Base-by-base conservation (phyloP, 2,888 invertebrate genomes). In the Drosophila multiciliata region DNA sequence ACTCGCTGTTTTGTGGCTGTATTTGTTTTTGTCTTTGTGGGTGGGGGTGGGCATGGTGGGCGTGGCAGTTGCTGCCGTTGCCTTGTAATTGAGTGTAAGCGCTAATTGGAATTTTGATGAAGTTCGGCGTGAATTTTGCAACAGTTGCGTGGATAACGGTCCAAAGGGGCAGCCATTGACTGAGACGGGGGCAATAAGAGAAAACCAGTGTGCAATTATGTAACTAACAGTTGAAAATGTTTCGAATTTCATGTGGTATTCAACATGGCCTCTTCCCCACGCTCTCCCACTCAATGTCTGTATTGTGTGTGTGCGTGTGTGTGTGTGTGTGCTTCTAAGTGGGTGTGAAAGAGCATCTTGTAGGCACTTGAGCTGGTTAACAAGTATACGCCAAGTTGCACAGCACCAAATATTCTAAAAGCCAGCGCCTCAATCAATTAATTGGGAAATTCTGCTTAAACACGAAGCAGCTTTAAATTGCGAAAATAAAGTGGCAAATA, bases 81-180 rank as follows among this genome's bases (percentile, higher is more conserved):
- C 82, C 87, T 85, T 85, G 88, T 85, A 85, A 85, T 85, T 87
- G 84, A 87, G 86, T 85, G 88, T 83, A 85, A 85, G 84, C 84
- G 86, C 84, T 85, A 85, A 85, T 85, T 85, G 84, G 88, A 85
- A 85, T 85, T 85, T 85, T 87, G 84, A 85, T 85, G 88, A 85
- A 87, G 86, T 87, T 85, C 84, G 86, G 86, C 86, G 73, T 70
- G 80, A 87, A 81, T 87, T 85, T 79, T 75, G 86, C 81, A 81
- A 77, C 68, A 81, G 61, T 65, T 72, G 66, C 45, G 23, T 8
- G 45, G 11, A 38, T 7, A 6, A 11, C 29, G 29, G 17, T 23
- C 54, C 12, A 12, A 32, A 11, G 8, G 29, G 29, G 65, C 64
- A 40, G 3, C 17, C 45, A 15, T 45, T 4, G 15, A 45, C 15